Percentiles rank a stretch among this genome's conserved stretches.
These are phyloP conservation scores for Buphagus erythrorhynchus DNA, from an alignment of 2,797 vertebrate species.

Conservation along the genomic window DNA sequence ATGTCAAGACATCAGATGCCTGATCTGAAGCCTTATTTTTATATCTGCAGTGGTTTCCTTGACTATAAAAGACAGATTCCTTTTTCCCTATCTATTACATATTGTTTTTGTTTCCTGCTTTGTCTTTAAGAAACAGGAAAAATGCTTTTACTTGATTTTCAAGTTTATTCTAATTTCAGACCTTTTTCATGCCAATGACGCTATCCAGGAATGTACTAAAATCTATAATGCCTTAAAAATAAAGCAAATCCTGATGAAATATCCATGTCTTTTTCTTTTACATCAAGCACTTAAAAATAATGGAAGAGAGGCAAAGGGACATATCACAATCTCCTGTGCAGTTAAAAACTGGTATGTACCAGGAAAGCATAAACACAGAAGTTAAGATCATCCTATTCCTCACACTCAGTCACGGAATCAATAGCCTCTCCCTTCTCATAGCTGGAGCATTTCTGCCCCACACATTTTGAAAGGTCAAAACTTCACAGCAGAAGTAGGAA, in stretches of 20 bases:
- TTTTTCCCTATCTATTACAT: rapidly evolving
- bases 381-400: not conserved
- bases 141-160: not conserved
- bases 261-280: not conserved
- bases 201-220: not conserved
- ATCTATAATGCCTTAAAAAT: not conserved
- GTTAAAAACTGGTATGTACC: not conserved
- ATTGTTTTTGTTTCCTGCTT: not conserved
- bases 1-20: not conserved
- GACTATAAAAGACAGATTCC: not conserved
- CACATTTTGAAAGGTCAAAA: not conserved
- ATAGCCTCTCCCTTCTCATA: not conserved
- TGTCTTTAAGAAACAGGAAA: not conserved
- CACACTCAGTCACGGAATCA: not conserved
- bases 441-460: not conserved
- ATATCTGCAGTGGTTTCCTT: not conserved
- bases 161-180: not conserved
- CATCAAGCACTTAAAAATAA: not conserved
- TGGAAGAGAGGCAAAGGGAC: not conserved
- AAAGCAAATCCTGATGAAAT: not conserved
- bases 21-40: not conserved
- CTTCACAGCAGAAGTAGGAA: not conserved
- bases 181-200: not conserved
- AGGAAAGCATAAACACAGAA: not conserved
- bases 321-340: not conserved